Base-by-base conservation (phyloP, 2,113 vertebrate species). In the Xenopus laevis region DNA sequence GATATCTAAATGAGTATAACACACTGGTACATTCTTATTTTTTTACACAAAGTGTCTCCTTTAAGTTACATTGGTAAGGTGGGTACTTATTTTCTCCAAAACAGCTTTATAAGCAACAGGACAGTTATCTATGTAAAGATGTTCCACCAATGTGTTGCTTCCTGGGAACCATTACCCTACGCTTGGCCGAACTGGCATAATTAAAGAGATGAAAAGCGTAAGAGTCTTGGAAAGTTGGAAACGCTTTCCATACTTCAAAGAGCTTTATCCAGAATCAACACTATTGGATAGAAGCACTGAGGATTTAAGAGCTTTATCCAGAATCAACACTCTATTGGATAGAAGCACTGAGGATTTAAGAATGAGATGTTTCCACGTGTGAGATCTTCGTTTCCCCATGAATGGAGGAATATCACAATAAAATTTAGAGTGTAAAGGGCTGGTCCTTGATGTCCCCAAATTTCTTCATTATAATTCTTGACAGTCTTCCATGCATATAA, bases 371-470 rank as follows among this genome's bases (percentile, higher is more conserved):
- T 55, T 3, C 52, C 52, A 7, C 52, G 17, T 15, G 2, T 55
- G 16, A 55, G 12, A 55, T 55, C 52, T 55, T 55, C 52, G 6
- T 7, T 4, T 2, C 12, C 12, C 52, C 17, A n/a, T 15, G 78
- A 92, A 92, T 50, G 89, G 72, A 0, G 79, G 65, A 0, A 92
- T 86, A 72, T 74, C 87, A 79, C 90, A 92, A 77, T 84, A 83
- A 47, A 47, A 47, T 0, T 82, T 73, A 90, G 85, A 0, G 89
- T 91, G 81, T 92, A 85, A 76, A 92, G 0, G 0, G 21, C 17
- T 0, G 91, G 90, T 0, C 91, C 91, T 75, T 92, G 90, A 57
- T 89, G 74, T 33, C 91, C 91, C 91, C 91, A 92, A 58, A 89
- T 79, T 13, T 18, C 13, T 65, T 87, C 85, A 0, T 91, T 83